Percentiles rank a stretch among this genome's conserved stretches.
Evolutionary conservation across 2,888 invertebrate species (phyloP).

Genomic region (Sicus ferrugineus): DNA sequence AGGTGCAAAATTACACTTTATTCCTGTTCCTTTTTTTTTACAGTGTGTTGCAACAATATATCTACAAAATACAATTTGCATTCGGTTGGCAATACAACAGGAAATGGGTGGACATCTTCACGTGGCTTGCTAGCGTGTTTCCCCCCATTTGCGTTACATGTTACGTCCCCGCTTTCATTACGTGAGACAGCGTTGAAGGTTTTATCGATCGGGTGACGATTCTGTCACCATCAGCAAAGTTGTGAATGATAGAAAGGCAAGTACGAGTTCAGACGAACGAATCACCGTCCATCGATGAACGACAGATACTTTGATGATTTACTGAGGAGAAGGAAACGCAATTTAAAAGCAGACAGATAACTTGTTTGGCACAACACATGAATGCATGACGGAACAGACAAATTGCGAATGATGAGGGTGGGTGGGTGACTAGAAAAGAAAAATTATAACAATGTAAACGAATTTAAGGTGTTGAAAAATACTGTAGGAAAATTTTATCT

Average conservation of each 20-base stretch:
- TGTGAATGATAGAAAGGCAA: background rate
- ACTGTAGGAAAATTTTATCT: too few relatives aligned
- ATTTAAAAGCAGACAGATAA: constrained; percentile 21
- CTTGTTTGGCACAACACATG: background rate
- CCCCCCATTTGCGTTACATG: constrained; percentile 24
- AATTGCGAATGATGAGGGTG: background rate
- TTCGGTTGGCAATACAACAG: background rate
- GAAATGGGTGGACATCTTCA: constrained; percentile 1
- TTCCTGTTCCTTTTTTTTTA: background rate
- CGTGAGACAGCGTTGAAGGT: constrained; percentile 22
- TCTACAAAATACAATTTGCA: background rate
- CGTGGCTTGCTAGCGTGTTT: background rate
- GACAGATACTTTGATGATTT: constrained; percentile 7
- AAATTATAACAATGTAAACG: background rate
- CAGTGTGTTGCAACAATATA: background rate
- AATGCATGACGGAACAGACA: background rate
- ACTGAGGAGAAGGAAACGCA: constrained; percentile 15
- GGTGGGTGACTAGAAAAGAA: too few relatives aligned
- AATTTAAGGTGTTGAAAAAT: background rate
- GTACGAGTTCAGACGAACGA: background rate
- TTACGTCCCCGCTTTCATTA: constrained; percentile 38
- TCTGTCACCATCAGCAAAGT: background rate
- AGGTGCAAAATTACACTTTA: background rate
- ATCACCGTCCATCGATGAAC: background rate
- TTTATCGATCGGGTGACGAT: constrained; percentile 24